Percentiles rank a stretch among this genome's conserved stretches.
Conservation (phyloP, 1,140 invertebrate genomes). For the Bombus sibiricus region DNA sequence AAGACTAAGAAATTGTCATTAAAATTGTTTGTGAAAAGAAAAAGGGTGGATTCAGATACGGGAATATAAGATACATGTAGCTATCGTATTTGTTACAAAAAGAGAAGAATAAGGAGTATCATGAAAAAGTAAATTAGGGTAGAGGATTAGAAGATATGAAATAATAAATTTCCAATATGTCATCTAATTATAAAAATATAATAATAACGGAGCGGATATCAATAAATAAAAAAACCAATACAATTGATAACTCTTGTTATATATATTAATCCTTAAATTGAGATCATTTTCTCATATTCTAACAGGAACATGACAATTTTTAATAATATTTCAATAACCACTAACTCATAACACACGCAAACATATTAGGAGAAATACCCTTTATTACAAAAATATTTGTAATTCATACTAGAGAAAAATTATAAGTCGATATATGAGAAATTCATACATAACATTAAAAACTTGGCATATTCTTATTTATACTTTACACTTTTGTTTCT, state of each 20-base stretch:
- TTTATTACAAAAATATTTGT: conserved; percentile 6
- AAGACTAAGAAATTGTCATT: neutral
- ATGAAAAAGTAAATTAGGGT: too few relatives aligned
- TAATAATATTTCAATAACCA: neutral
- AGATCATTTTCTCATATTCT: too few relatives aligned
- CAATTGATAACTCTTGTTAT: too few relatives aligned
- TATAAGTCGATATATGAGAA: neutral
- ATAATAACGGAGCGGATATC: too few relatives aligned
- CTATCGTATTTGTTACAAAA: neutral
- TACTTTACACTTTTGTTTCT: too few relatives aligned
- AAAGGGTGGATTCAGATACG: neutral
- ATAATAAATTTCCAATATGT: neutral
- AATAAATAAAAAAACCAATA: too few relatives aligned
- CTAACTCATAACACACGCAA: neutral
- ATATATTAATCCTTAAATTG: too few relatives aligned
- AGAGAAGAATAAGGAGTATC: neutral
- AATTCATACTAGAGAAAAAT: neutral
- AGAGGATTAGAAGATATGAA: neutral
- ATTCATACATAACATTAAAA: neutral
- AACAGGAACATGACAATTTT: neutral
- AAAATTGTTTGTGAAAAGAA: neutral
- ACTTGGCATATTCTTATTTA: too few relatives aligned
- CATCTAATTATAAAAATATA: too few relatives aligned
- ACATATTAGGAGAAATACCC: neutral
- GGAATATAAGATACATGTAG: neutral